These are phyloP conservation scores for Scaptomyza tumidula DNA, from an alignment of 2,888 invertebrate genomes.

Conservation along the genomic window DNA sequence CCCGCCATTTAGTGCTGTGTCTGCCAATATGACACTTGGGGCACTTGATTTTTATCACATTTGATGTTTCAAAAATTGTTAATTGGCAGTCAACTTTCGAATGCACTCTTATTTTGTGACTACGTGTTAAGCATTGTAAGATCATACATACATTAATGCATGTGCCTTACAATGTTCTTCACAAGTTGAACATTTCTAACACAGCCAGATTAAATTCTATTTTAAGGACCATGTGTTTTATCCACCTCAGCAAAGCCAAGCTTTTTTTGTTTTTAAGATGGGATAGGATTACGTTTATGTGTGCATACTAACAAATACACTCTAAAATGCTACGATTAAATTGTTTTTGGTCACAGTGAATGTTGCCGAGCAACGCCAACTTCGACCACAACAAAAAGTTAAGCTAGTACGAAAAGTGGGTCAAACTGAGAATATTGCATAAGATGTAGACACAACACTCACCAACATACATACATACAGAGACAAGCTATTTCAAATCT, in stretches of 20 bases:
- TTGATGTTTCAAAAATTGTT: conserved; percentile 55
- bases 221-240: not conserved
- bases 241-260: not conserved
- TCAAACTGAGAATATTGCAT: conserved; percentile 79
- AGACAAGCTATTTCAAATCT: conserved; percentile 68
- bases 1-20: conserved; percentile 35
- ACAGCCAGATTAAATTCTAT: not conserved
- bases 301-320: conserved; percentile 5
- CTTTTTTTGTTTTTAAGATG: not conserved
- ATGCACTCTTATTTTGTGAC: conserved; percentile 33
- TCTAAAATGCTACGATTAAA: conserved; percentile 47
- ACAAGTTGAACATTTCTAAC: not conserved
- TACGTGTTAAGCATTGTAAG: not conserved
- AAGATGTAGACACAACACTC: conserved; percentile 70
- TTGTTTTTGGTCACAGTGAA: conserved; percentile 66
- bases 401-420: conserved; percentile 68
- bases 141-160: not conserved
- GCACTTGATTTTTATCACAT: conserved; percentile 57
- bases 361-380: conserved; percentile 62
- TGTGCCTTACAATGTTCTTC: not conserved
- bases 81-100: conserved; percentile 64
- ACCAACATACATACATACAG: conserved; percentile 39
- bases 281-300: conserved; percentile 3
- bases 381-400: conserved; percentile 61
- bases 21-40: conserved; percentile 62